These are phyloP conservation scores for Lissocephala sabroskyi DNA, from an alignment of 2,888 invertebrate genomes.

Conservation along the genomic window DNA sequence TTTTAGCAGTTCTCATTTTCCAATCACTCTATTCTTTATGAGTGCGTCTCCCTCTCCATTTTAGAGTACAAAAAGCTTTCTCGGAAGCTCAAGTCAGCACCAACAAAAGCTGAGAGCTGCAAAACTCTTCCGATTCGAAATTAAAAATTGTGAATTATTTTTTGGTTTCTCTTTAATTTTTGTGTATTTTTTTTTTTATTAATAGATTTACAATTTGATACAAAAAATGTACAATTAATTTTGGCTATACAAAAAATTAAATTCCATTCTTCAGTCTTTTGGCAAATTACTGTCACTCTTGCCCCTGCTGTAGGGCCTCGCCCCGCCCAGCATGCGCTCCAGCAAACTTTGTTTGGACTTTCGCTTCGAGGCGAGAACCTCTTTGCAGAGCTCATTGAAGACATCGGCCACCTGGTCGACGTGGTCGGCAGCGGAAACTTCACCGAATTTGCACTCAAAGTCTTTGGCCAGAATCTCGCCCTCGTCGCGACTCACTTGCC, in stretches of 20 bases:
- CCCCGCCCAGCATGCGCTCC: slow-evolving; percentile 87
- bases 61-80: too few species aligned
- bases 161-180: too few species aligned
- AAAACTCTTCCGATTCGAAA: too few species aligned
- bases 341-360: slow-evolving; percentile 88
- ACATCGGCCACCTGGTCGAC: slow-evolving; percentile 87
- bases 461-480: slow-evolving; percentile 91
- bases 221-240: too few species aligned
- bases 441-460: slow-evolving; percentile 89
- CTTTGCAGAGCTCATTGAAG: slow-evolving; percentile 88
- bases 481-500: slow-evolving; percentile 90
- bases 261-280: slow-evolving; percentile 77
- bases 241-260: slow-evolving; percentile 21
- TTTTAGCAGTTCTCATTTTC: too few species aligned
- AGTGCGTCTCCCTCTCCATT: too few species aligned
- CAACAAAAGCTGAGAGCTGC: too few species aligned
- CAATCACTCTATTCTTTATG: too few species aligned
- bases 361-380: slow-evolving; percentile 84
- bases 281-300: slow-evolving; percentile 92
- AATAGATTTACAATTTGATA: slow-evolving; percentile 15
- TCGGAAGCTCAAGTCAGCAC: too few species aligned
- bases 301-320: slow-evolving; percentile 84
- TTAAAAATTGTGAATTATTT: too few species aligned
- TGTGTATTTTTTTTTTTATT: not conserved
- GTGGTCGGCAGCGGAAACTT: slow-evolving; percentile 92